Base-by-base conservation (phyloP, 1,140 invertebrate genomes). In the Camponotus floridanus region DNA sequence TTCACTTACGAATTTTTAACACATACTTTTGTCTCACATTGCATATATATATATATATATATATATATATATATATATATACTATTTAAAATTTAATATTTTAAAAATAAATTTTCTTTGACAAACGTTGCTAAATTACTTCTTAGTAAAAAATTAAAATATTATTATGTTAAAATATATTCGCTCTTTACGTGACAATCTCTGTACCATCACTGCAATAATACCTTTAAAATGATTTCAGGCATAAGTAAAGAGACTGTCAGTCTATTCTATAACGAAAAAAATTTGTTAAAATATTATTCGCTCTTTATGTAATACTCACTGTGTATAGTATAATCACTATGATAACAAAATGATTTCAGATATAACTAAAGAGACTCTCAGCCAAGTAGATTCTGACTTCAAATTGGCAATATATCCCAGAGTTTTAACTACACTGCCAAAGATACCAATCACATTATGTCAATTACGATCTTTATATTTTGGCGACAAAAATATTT, bases 401-500 rank as follows among this genome's bases (percentile, higher is more conserved):
- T 89, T 91, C 26, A 86, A 85, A 1, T 0, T 3, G 0, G 0
- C n/a, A 4, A 15, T 92, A 15, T 26, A 26, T 26, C 26, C 84
- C 0, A 48, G 13, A 8, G 31, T 65, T 26, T 21, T 57, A 39
- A n/a, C 15, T 0, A 76, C 15, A 8, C 88, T 70, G 26, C 26
- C 26, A 26, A 26, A 26, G 0, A 26, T 26, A 48, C 61, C 61
- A 64, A 59, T 92, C 70, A 79, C 85, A 26, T 4, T 18, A 21
- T 5, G 31, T 0, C 87, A 92, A 33, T 67, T 94, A 3, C 91
- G 86, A 36, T 74, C 26, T 61, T 74, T 91, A 3, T 94, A 94
- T 80, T 94, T 90, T 64, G 94, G 94, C 3, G 86, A 95, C 4
- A 92, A 94, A 88, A 13, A 31, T 7, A 83, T 95, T 0, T 88